phyloP scores from a whole-genome alignment of 2,888 invertebrate genomes.

The Chorisops tibialis region DNA sequence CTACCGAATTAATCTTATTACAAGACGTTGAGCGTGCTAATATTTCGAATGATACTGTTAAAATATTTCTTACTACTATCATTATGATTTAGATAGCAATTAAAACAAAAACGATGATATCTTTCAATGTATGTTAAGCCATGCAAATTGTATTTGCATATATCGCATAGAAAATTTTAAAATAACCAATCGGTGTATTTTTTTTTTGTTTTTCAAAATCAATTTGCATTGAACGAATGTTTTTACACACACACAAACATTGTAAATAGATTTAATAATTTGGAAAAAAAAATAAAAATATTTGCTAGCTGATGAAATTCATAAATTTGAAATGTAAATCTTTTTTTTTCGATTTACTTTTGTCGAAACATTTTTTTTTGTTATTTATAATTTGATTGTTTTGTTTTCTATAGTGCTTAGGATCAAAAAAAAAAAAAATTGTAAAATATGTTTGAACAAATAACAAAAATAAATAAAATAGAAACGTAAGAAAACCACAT shows the following conservation, averaged over 20 bases:
- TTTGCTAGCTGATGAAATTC: not conserved
- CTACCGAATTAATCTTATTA: not conserved
- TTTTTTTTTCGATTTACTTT: too few species aligned
- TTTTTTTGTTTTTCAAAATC: conserved; percentile 5
- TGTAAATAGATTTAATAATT: conserved; percentile 16
- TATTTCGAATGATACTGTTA: conserved; percentile 2
- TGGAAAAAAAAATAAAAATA: conserved; percentile 4
- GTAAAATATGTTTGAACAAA: too few species aligned
- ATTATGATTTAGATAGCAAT: conserved; percentile 19
- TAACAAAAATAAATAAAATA: too few species aligned
- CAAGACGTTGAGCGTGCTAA: conserved; percentile 11
- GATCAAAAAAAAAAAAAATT: too few species aligned
- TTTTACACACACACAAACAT: conserved; percentile 7
- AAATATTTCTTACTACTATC: conserved; percentile 1
- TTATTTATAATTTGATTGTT: too few species aligned
- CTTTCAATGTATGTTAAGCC: too few species aligned
- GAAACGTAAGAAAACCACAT: not conserved
- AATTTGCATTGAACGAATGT: conserved; percentile 18
- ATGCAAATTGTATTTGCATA: too few species aligned
- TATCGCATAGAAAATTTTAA: too few species aligned
- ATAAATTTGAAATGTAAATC: too few species aligned
- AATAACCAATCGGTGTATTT: too few species aligned
- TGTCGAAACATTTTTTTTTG: too few species aligned
- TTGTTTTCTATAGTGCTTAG: too few species aligned
- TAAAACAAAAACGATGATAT: not conserved